These are phyloP conservation scores for Phaonia tiefii DNA, from an alignment of 2,888 invertebrate species.

Conservation along the genomic window DNA sequence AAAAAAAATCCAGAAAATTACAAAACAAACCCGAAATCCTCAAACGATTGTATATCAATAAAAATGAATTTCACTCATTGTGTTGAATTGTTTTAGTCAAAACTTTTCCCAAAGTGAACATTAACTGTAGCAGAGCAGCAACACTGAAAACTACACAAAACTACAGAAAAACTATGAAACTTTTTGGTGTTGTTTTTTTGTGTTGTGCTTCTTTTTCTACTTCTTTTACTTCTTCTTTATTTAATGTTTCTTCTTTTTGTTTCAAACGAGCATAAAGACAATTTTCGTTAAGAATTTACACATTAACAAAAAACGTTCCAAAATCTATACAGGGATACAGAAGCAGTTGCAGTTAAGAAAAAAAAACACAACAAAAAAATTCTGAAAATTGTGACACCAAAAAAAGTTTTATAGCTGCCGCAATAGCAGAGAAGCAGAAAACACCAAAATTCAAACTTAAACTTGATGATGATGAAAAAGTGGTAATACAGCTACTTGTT, in stretches of 20 bases:
- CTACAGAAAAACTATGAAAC: slow-evolving; percentile 45
- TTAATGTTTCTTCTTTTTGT: no score
- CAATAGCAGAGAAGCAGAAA: slow-evolving; percentile 14
- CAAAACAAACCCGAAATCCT: no score
- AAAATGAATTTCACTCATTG: slow-evolving; percentile 15
- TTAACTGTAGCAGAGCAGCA: slow-evolving; percentile 36
- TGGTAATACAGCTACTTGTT: slow-evolving; percentile 17
- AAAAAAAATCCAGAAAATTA: no score
- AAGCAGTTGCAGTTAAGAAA: slow-evolving; percentile 19
- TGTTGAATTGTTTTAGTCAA: slow-evolving; percentile 19
- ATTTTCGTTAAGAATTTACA: slow-evolving; percentile 58
- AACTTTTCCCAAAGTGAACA: slow-evolving; percentile 43
- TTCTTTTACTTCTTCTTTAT: no score
- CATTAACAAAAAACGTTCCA: slow-evolving; percentile 37
- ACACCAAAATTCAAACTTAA: background rate
- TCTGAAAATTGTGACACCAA: slow-evolving; percentile 47
- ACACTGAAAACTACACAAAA: no score
- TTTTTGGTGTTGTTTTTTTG: no score
- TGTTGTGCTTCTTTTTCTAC: no score
- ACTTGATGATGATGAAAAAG: background rate
- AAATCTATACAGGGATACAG: slow-evolving; percentile 8
- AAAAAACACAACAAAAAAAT: slow-evolving; percentile 17
- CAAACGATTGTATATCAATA: slow-evolving; percentile 25
- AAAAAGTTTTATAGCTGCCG: slow-evolving; percentile 51
- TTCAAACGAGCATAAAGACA: no score